A percentile compares a stretch with the other conserved stretches of the same genome.
Evolutionary conservation across 2,888 invertebrate genomes (phyloP).

Genomic region (Lithodes maja): DNA sequence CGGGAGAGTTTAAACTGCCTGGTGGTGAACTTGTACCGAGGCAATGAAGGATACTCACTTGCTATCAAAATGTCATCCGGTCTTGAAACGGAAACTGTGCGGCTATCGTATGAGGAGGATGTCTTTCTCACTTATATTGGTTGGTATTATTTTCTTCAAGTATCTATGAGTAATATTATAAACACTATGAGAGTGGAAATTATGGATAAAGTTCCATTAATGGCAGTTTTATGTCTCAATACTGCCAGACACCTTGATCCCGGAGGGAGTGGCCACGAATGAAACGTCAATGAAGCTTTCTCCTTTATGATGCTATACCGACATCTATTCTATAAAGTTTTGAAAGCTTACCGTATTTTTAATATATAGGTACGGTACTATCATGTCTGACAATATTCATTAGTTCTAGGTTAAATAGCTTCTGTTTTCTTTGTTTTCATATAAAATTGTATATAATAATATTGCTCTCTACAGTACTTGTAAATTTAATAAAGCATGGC

Average conservation of each 20-base stretch:
- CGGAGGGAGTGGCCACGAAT: background rate
- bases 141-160: conserved; percentile 31
- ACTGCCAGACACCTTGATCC: background rate
- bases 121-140: conserved; percentile 73
- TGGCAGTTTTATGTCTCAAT: background rate
- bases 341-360: too few relatives aligned
- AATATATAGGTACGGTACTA: too few relatives aligned
- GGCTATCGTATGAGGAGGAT: conserved; percentile 88
- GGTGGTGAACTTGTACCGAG: conserved; percentile 92
- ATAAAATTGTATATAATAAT: too few relatives aligned
- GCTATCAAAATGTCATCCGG: conserved; percentile 71
- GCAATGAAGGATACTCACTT: conserved; percentile 90
- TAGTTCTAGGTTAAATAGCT: too few relatives aligned
- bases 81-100: conserved; percentile 72
- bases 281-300: background rate
- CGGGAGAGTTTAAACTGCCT: conserved; percentile 91
- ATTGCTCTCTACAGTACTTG: too few relatives aligned
- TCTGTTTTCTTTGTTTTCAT: too few relatives aligned
- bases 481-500: too few relatives aligned
- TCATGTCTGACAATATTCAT: too few relatives aligned
- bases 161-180: background rate
- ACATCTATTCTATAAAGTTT: too few relatives aligned
- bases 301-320: too few relatives aligned
- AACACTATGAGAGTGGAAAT: background rate
- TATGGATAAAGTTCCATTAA: background rate